Evolutionary conservation across 2,113 vertebrate genomes (phyloP), one percentile per base, ranked within the genome.

Genomic region (Damaliscus lunatus): DNA sequence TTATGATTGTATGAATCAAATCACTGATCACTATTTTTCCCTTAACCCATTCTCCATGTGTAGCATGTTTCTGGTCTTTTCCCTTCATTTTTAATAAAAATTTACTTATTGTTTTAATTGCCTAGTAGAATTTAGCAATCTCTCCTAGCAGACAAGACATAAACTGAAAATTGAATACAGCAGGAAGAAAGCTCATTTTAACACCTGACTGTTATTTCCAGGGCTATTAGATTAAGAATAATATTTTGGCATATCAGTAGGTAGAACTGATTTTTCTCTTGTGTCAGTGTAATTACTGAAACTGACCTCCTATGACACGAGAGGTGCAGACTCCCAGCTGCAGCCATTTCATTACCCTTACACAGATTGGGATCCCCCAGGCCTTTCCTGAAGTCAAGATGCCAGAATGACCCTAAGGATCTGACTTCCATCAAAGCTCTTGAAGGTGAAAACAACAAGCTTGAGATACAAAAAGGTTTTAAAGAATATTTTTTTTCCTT

Each of bases 161-260:
- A 40, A 90, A 46, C 88, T 97, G 90, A 97, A 94, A 97, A 92
- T 78, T 97, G 97, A 97, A 95, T 95, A 78, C 12, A 98, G 59
- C 46, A 92, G n/a, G 67, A 97, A 25, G 7, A 77, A 83, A 71
- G 43, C 12, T 62, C 53, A 90, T 94, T 91, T 98, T 77, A 48
- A n/a, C 91, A 36, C 17, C 19, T 92, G 50, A 94, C 71, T 91
- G 52, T 96, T 93, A 60, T 91, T 95, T 97, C n/a, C 86, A 85
- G 3, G 59, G 23, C 25, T 96, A 50, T 57, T 96, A 43, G 50
- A 80, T 81, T 96, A 84, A 95, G 48, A 83, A 84, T 29, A 88
- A 29, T 96, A 94, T 89, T 94, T 97, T 64, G 67, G 17, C 31
- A 53, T 83, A 53, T 57, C 71, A 74, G 74, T 40, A 53, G 71